Conservation (phyloP, 2,113 vertebrate species). For the Nothocercus nigrocapillus region DNA sequence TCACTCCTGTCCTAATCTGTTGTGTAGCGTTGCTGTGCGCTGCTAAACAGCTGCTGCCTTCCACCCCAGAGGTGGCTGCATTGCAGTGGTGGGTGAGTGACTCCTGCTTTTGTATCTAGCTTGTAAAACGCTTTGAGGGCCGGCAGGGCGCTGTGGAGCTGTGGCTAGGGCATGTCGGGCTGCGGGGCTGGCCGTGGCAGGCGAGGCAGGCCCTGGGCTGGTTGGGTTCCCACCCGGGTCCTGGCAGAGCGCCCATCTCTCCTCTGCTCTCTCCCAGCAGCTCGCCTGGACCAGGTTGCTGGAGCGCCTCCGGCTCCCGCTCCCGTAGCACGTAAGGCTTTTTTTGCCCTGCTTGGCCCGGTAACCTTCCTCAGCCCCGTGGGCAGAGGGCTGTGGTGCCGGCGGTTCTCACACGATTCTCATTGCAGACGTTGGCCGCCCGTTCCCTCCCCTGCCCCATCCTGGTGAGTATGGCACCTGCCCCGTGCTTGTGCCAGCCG, state of each 20-base stretch:
- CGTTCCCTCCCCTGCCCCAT: background rate
- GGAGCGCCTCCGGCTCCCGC: background rate
- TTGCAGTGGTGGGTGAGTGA: constrained; percentile 65
- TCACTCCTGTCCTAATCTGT: constrained; percentile 55
- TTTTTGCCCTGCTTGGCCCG: background rate
- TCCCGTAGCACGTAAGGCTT: background rate
- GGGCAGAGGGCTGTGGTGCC: background rate
- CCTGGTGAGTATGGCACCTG: background rate
- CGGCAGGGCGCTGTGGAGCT: constrained; percentile 8
- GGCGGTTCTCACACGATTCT: background rate
- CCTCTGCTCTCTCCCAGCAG: constrained; percentile 35
- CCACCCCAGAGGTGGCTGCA: constrained; percentile 61
- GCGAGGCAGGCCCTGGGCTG: background rate
- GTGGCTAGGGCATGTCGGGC: constrained; percentile 23
- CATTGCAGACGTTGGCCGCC: rapidly evolving
- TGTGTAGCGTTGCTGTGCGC: background rate
- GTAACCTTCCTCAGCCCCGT: background rate
- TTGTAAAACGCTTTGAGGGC: background rate
- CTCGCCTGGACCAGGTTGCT: background rate
- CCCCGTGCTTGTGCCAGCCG: rapidly evolving
- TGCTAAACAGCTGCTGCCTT: constrained; percentile 43
- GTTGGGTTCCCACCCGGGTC: background rate
- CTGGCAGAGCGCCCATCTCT: rapidly evolving
- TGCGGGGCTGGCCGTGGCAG: background rate
- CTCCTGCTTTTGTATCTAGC: constrained; percentile 59